Conservation (phyloP, 2,797 vertebrate genomes). For the Dendrocincla tyrannina region DNA sequence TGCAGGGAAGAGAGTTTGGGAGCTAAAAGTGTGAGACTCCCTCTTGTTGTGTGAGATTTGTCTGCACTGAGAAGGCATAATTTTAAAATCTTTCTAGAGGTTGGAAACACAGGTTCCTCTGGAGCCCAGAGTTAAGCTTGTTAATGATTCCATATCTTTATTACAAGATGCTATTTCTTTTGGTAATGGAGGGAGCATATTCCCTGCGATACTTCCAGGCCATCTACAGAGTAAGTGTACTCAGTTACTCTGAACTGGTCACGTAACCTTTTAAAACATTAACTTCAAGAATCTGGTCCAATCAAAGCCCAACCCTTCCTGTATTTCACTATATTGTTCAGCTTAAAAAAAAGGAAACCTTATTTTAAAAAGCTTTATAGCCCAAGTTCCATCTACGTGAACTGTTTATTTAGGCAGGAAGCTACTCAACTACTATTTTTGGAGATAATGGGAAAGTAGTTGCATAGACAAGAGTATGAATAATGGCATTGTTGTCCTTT, state of each 20-base stretch:
- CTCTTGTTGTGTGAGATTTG: constrained; percentile 20
- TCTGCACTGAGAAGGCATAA: background rate
- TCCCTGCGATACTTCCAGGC: background rate
- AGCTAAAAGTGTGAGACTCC: background rate
- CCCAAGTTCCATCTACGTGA: background rate
- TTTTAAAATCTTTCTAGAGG: constrained; percentile 27
- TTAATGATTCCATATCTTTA: constrained; percentile 46
- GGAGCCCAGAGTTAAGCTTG: background rate
- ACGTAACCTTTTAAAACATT: constrained; percentile 32
- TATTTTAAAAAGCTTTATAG: constrained; percentile 22
- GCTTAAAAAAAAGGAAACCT: constrained; percentile 29
- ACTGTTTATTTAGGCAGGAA: constrained; percentile 57
- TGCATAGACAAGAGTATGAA: constrained; percentile 7
- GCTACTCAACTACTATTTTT: constrained; percentile 36
- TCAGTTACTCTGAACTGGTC: constrained; percentile 24
- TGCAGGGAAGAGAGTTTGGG: background rate
- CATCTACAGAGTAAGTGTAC: background rate
- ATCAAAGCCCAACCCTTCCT: constrained; percentile 58
- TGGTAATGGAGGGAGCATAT: background rate
- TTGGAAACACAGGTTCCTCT: constrained; percentile 21
- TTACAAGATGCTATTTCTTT: background rate
- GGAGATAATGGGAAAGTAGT: constrained; percentile 49
- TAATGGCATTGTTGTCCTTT: constrained; percentile 25
- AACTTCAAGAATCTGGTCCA: constrained; percentile 11
- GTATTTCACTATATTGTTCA: background rate